These are phyloP conservation scores for Orbicella faveolata DNA, from an alignment of 64 coral and sea anemone genomes.

Conservation along the genomic window DNA sequence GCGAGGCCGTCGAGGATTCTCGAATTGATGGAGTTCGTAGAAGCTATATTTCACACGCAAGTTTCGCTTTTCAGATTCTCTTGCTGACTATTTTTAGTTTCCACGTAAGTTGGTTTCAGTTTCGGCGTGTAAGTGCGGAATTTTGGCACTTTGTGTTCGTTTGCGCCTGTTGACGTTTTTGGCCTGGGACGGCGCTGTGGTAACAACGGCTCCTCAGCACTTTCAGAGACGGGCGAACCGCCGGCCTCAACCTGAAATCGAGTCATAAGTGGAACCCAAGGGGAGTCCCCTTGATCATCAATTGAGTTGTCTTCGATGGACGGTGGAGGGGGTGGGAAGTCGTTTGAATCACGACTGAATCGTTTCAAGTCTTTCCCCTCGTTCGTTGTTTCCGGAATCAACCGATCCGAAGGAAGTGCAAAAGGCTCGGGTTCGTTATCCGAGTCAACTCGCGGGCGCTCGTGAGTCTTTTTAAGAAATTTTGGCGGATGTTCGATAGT, in stretches of 20 bases:
- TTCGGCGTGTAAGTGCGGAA: conserved; percentile 42
- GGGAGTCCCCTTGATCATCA: conserved; percentile 43
- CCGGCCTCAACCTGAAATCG: conserved; percentile 60
- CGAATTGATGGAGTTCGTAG: neutral
- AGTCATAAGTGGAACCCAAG: conserved; percentile 66
- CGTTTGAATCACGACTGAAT: conserved; percentile 35
- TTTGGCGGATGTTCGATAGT: conserved; percentile 16
- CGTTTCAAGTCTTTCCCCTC: conserved; percentile 27
- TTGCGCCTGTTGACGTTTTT: conserved; percentile 4
- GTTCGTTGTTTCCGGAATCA: conserved; percentile 13
- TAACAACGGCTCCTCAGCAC: conserved; percentile 19
- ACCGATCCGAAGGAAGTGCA: conserved; percentile 1
- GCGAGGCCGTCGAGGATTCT: too few species aligned
- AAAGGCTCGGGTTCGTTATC: conserved; percentile 21
- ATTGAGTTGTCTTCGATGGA: conserved; percentile 30
- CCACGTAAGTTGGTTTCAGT: conserved; percentile 44
- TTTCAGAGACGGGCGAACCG: conserved; percentile 29
- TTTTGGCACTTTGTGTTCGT: conserved; percentile 35
- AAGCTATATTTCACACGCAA: conserved; percentile 31
- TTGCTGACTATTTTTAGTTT: conserved; percentile 49
- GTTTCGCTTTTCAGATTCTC: conserved; percentile 47
- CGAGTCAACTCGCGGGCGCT: neutral
- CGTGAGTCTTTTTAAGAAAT: neutral
- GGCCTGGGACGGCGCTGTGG: conserved; percentile 12
- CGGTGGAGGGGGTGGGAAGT: conserved; percentile 71